These are phyloP conservation scores for Cricetomys ansorgei DNA, from an alignment of 2,113 vertebrate species.

Conservation along the genomic window DNA sequence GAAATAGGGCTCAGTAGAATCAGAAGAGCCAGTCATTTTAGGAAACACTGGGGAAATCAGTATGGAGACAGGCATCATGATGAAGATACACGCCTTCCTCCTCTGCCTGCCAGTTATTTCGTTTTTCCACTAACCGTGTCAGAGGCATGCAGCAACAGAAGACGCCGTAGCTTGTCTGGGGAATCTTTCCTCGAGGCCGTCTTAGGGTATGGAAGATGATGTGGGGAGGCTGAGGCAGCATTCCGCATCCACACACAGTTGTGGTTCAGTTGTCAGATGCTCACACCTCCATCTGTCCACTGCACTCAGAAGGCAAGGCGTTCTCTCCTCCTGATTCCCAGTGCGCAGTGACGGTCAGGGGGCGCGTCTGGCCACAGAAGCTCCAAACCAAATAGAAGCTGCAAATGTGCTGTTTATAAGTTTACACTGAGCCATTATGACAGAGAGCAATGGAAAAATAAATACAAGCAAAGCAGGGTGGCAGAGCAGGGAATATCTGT, in stretches of 20 bases:
- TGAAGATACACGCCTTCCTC: background rate
- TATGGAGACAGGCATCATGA: background rate
- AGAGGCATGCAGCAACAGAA: background rate
- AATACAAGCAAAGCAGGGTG: background rate
- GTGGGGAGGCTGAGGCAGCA: background rate
- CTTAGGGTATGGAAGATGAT: background rate
- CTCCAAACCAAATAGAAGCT: background rate
- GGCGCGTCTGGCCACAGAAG: background rate
- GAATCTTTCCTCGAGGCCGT: background rate
- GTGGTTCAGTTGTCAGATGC: background rate
- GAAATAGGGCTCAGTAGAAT: background rate
- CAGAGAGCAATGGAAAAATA: background rate
- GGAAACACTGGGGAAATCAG: background rate
- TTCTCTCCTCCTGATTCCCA: background rate
- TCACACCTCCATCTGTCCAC: background rate
- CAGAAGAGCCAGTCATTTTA: slow-evolving; percentile 15
- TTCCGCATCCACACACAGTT: background rate
- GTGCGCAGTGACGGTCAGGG: background rate
- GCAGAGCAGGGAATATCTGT: background rate
- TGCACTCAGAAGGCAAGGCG: background rate
- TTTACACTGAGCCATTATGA: background rate
- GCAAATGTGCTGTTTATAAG: background rate
- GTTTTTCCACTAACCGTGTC: background rate
- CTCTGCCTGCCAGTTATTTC: background rate
- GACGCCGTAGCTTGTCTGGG: background rate